phyloP scores from a whole-genome alignment of 1,140 invertebrate species.

The Sycophila sp. region DNA sequence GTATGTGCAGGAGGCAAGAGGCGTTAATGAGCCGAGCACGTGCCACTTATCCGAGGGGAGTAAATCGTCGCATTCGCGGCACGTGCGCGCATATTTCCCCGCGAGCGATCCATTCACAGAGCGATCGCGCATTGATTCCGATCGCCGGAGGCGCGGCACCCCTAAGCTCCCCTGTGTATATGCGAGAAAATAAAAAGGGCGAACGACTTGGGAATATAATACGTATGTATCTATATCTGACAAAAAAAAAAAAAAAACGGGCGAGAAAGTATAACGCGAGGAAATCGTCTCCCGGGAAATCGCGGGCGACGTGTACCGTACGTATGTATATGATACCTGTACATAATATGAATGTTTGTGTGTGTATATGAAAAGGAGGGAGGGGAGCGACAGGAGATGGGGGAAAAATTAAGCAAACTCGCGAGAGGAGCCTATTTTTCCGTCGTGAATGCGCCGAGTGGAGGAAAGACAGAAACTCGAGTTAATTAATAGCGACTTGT shows the following conservation, averaged over 20 bases:
- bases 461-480: slow-evolving; percentile 9
- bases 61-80: background rate
- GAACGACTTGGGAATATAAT: too few species aligned
- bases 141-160: too few species aligned
- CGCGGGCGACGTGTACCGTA: background rate
- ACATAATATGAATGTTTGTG: too few species aligned
- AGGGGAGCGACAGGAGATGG: background rate
- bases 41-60: background rate
- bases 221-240: too few species aligned
- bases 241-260: too few species aligned
- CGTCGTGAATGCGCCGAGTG: background rate
- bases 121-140: background rate
- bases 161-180: too few species aligned
- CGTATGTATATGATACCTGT: too few species aligned
- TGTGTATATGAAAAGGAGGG: too few species aligned
- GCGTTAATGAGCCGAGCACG: background rate
- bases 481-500: slow-evolving; percentile 29
- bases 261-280: too few species aligned
- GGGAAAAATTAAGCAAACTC: background rate
- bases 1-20: background rate
- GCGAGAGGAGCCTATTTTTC: too few species aligned
- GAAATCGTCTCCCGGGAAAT: too few species aligned
- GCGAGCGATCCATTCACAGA: background rate
- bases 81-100: slow-evolving; percentile 3
- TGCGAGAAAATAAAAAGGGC: too few species aligned